A percentile compares a stretch with the other conserved stretches of the same genome.
These are phyloP conservation scores for Calcarius lapponicus DNA, from an alignment of 2,797 vertebrate genomes.

Conservation along the genomic window DNA sequence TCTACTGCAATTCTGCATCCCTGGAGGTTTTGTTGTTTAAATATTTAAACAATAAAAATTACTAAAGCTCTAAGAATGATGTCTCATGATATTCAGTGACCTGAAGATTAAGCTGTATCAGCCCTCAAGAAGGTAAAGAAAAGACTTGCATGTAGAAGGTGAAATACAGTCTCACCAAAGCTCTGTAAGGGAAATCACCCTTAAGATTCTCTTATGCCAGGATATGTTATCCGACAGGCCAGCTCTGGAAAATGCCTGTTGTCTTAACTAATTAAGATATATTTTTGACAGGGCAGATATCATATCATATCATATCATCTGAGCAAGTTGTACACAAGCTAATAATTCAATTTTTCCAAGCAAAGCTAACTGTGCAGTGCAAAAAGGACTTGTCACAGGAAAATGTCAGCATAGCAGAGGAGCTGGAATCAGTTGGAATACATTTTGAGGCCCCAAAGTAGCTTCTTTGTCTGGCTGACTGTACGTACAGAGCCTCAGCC, in stretches of 20 bases:
- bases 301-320: slow-evolving; percentile 43
- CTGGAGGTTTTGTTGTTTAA: slow-evolving; percentile 46
- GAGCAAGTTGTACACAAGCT: slow-evolving; percentile 66
- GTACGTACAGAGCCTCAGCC: slow-evolving; percentile 34
- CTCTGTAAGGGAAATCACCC: slow-evolving; percentile 67
- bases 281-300: slow-evolving; percentile 72
- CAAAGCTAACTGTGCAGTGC: slow-evolving; percentile 58
- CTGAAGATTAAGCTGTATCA: slow-evolving; percentile 61
- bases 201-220: slow-evolving; percentile 50
- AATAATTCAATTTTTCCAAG: slow-evolving; percentile 70
- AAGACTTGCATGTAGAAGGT: slow-evolving; percentile 48
- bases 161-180: slow-evolving; percentile 67
- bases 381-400: slow-evolving; percentile 40
- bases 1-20: slow-evolving; percentile 13
- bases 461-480: slow-evolving; percentile 2
- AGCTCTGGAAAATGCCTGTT: slow-evolving; percentile 69
- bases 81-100: slow-evolving; percentile 63
- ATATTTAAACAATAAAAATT: slow-evolving; percentile 68
- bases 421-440: slow-evolving; percentile 36
- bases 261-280: slow-evolving; percentile 76
- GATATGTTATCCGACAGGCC: slow-evolving; percentile 71
- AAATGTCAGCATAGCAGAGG: slow-evolving; percentile 57
- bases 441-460: slow-evolving; percentile 9
- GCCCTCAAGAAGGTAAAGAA: slow-evolving; percentile 59
- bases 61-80: slow-evolving; percentile 54